Base-by-base conservation (phyloP, 2,888 invertebrate species). In the Drosophila planitibia region DNA sequence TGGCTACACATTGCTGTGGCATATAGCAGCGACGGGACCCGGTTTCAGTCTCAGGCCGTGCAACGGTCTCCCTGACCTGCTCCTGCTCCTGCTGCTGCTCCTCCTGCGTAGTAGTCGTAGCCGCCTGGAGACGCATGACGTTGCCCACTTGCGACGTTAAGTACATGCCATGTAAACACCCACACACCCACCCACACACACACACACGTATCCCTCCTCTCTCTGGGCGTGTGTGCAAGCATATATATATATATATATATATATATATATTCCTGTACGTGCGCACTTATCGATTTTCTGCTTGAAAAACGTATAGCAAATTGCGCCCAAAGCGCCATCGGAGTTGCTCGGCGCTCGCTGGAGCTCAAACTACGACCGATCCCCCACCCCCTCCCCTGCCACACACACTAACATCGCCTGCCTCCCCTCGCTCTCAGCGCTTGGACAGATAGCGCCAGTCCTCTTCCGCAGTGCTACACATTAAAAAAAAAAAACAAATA, bases 271-370 rank as follows among this genome's bases (percentile, higher is more conserved):
- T 79, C 75, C 65, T 82, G 82, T 82, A 88, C 79, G 83, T 82
- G 88, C 83, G 84, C 86, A 81, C 77, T 81, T 86, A 86, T 86
- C 86, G 86, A 88, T 86, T 86, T 86, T 86, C 89, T 88, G 89
- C 77, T 83, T 79, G 79, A 80, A 74, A 81, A 85, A 81, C 78
- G 74, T 72, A 71, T 67, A 76, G 71, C 76, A 74, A 78, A 88
- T 79, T 78, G 79, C 76, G 83, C 85, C 88, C 83, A 83, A 81
- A 79, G 81, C 79, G 75, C 30, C 78, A 59, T 63, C 59, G 63
- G 41, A 63, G 76, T 53, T 68, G 68, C 44, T 64, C 53, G 66
- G 37, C 53, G 32, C 41, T 59, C 47, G 54, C 44, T 68, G 41
- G 41, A 73, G 73, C 66, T 73, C 53, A 37, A 37, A 25, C 58